Evolutionary conservation across 2,113 vertebrate species (phyloP).

Genomic region (Setophaga petechia): DNA sequence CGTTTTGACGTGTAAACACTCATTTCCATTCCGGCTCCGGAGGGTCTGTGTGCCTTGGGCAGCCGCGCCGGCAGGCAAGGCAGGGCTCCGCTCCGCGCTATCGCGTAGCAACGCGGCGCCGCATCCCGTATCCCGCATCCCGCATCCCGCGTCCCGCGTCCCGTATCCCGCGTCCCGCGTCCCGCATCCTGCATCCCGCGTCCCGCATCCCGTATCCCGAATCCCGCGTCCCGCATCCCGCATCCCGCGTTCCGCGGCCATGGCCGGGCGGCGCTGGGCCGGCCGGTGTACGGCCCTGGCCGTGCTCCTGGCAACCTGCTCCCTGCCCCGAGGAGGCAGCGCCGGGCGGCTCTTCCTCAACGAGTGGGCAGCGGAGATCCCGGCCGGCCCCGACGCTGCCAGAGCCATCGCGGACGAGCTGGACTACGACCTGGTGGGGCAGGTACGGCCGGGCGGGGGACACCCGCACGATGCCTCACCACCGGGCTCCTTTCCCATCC

Average conservation of each 20-base stretch:
- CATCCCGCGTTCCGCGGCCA: constrained; percentile 61
- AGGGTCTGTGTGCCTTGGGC: constrained; percentile 64
- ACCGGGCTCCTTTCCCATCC: not conserved
- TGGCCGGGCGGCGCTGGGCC: constrained; percentile 80
- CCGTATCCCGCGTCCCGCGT: not conserved
- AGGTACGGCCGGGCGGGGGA: constrained; percentile 76
- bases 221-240: too few species aligned
- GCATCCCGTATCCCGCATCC: not conserved
- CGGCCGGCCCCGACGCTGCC: constrained; percentile 86
- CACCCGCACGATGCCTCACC: not conserved
- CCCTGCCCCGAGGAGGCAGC: constrained; percentile 38
- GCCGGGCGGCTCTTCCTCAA: constrained; percentile 90
- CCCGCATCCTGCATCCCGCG: too few species aligned
- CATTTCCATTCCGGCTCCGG: constrained; percentile 72
- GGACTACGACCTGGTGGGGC: constrained; percentile 90
- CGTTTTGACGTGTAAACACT: constrained; percentile 89
- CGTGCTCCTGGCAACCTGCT: constrained; percentile 67
- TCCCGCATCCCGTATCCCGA: too few species aligned
- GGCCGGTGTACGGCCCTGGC: constrained; percentile 55
- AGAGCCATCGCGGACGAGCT: constrained; percentile 86
- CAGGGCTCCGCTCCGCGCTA: not conserved
- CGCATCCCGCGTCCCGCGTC: not conserved
- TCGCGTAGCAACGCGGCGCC: constrained; percentile 26
- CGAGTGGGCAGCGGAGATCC: constrained; percentile 96
- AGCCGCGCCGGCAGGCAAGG: not conserved